Conservation (phyloP, 1,140 invertebrate genomes). For the Pogonus chalceus region DNA sequence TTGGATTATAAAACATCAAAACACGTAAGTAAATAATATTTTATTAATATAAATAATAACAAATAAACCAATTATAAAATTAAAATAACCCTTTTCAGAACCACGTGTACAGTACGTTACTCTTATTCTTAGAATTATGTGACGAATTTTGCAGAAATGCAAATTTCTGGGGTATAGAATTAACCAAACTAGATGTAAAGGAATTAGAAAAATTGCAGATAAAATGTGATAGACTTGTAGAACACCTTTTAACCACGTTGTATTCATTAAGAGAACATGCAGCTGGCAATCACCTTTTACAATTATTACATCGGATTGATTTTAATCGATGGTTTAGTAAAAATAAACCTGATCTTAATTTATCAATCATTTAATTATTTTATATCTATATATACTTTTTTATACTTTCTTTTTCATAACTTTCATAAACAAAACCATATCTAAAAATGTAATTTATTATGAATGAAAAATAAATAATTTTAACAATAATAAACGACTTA, state of each 20-base stretch:
- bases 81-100: slow-evolving; percentile 32
- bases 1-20: slow-evolving; percentile 28
- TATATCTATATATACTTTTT: background rate
- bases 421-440: slow-evolving; percentile 75
- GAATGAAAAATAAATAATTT: slow-evolving; percentile 12
- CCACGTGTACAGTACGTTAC: slow-evolving; percentile 40
- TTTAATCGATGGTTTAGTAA: slow-evolving; percentile 66
- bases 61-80: slow-evolving; percentile 10
- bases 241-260: slow-evolving; percentile 47
- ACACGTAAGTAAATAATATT: slow-evolving; percentile 33
- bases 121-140: slow-evolving; percentile 43
- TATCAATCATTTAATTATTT: background rate
- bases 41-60: slow-evolving; percentile 6
- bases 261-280: slow-evolving; percentile 51
- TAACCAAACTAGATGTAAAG: slow-evolving; percentile 36
- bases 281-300: slow-evolving; percentile 54
- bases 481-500: slow-evolving; percentile 39
- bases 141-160: slow-evolving; percentile 44
- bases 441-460: slow-evolving; percentile 36
- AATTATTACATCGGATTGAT: slow-evolving; percentile 59
- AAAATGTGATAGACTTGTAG: slow-evolving; percentile 46
- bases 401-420: slow-evolving; percentile 51
- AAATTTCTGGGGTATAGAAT: slow-evolving; percentile 36
- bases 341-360: slow-evolving; percentile 9
- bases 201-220: slow-evolving; percentile 28